Evolutionary conservation across 2,113 vertebrate species (phyloP).

Genomic region (Struthidea cinerea): DNA sequence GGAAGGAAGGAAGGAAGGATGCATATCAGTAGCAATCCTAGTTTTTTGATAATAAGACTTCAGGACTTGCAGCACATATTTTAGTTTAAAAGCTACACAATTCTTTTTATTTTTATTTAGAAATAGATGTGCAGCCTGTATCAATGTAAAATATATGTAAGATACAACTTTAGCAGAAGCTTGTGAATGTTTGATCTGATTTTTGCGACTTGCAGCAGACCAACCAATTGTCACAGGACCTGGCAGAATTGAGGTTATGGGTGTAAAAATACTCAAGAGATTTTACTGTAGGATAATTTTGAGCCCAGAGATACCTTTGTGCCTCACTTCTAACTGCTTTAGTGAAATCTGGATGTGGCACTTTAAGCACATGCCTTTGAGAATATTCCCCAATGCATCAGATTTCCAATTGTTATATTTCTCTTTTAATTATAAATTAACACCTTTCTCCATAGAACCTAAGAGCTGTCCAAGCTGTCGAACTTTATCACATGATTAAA

Average conservation of each 20-base stretch:
- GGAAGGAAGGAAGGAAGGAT: background rate
- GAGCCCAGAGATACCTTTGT: background rate
- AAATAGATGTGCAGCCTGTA: background rate
- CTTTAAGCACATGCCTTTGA: background rate
- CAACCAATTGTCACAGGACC: background rate
- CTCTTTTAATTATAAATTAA: background rate
- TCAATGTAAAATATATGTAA: background rate
- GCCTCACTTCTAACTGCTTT: background rate
- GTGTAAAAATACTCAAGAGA: background rate
- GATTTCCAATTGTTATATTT: background rate
- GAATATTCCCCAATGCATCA: background rate
- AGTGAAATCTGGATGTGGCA: background rate
- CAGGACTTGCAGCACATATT: background rate
- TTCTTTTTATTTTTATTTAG: background rate
- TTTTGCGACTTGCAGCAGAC: background rate
- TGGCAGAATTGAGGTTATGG: background rate
- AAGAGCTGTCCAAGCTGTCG: background rate
- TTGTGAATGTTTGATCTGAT: background rate
- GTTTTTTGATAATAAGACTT: background rate
- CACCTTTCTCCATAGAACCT: background rate
- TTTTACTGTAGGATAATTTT: background rate
- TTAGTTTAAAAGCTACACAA: background rate
- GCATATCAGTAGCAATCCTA: background rate
- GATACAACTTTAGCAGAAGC: background rate
- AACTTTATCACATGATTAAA: background rate